phyloP scores from a whole-genome alignment of 23 tunicate species.

The Diplosoma virens region DNA sequence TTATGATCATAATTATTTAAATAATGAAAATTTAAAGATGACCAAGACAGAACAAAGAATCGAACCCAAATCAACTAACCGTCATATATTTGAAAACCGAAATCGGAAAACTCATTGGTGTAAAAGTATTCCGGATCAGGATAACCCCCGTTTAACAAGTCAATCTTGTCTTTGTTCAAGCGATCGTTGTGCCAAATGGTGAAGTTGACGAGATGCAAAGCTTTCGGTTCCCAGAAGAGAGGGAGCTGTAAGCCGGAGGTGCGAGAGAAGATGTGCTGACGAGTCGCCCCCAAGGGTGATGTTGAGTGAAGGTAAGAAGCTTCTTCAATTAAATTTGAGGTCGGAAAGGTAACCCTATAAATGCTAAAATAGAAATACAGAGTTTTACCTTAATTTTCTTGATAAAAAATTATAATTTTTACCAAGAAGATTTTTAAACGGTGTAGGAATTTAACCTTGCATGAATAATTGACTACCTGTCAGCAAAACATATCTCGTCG shows the following conservation, averaged over 20 bases:
- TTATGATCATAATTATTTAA: too few relatives aligned
- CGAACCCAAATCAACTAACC: too few relatives aligned
- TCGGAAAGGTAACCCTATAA: not conserved
- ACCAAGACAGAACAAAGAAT: too few relatives aligned
- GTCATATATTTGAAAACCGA: too few relatives aligned
- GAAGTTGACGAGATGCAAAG: not conserved
- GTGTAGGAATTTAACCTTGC: not conserved
- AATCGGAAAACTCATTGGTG: too few relatives aligned
- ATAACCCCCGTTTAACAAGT: too few relatives aligned
- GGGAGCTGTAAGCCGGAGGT: conserved; percentile 27
- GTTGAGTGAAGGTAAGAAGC: not conserved
- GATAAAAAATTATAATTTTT: not conserved
- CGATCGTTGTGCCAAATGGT: too few relatives aligned
- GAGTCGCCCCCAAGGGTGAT: not conserved
- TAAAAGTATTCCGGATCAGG: too few relatives aligned
- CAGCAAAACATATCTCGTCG: conserved; percentile 22
- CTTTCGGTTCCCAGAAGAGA: conserved; percentile 30
- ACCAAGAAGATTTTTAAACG: not conserved
- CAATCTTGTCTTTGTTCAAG: too few relatives aligned
- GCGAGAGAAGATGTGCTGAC: not conserved
- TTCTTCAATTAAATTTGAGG: not conserved
- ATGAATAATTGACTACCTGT: too few relatives aligned
- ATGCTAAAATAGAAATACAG: not conserved
- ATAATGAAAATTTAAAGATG: too few relatives aligned
- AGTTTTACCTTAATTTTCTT: not conserved